Conservation (phyloP, 1,140 invertebrate species). For the Lutraria rhynchaena region DNA sequence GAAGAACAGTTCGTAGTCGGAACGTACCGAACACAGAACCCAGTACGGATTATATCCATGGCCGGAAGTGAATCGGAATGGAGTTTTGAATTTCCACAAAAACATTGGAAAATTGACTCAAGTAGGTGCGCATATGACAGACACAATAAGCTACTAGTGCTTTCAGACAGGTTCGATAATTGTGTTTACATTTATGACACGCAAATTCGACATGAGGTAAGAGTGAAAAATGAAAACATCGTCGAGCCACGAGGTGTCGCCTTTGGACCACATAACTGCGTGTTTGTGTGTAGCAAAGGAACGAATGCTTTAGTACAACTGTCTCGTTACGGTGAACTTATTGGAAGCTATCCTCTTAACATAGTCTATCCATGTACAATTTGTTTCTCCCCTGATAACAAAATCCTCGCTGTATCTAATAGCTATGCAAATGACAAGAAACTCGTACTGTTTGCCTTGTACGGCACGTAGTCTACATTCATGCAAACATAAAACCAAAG, state of each 20-base stretch:
- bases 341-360: not conserved
- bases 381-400: conserved; percentile 1
- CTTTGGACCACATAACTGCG: not conserved
- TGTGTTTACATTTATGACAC: conserved; percentile 22
- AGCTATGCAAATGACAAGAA: conserved; percentile 5
- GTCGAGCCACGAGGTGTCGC: not conserved
- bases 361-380: conserved; percentile 24
- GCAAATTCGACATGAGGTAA: not conserved
- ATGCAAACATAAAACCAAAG: too few species aligned
- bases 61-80: not conserved
- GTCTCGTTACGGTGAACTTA: conserved; percentile 4
- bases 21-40: not conserved
- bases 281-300: conserved; percentile 22
- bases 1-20: conserved; percentile 3
- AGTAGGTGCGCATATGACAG: conserved; percentile 16
- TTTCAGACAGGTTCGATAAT: conserved; percentile 6
- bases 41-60: conserved; percentile 3
- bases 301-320: conserved; percentile 14
- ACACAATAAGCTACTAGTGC: not conserved
- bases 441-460: too few species aligned
- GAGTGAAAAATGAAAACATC: conserved; percentile 12
- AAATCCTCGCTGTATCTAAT: conserved; percentile 12
- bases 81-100: conserved; percentile 14
- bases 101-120: conserved; percentile 29
- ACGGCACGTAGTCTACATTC: too few species aligned